These are phyloP conservation scores for Potamarius usumacintae DNA, from an alignment of 2,113 vertebrate species.

Conservation along the genomic window DNA sequence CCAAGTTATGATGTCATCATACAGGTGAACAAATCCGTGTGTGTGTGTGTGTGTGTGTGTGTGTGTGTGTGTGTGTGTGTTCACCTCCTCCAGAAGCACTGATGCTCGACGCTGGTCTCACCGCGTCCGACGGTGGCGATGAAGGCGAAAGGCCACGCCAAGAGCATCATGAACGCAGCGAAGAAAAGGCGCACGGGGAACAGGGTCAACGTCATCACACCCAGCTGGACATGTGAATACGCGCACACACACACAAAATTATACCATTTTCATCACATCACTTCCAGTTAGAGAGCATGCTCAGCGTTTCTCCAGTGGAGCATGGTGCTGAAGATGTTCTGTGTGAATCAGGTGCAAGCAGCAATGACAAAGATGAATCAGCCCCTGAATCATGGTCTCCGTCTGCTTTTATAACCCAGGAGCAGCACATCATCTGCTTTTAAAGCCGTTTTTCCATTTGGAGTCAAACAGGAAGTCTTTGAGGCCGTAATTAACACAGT, in stretches of 20 bases:
- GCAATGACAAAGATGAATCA: no score
- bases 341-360: no score
- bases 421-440: no score
- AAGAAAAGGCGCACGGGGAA: constrained; percentile 92
- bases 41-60: neutral
- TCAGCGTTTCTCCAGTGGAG: no score
- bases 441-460: no score
- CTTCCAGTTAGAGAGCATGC: no score
- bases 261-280: neutral
- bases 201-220: constrained; percentile 90
- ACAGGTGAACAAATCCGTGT: neutral
- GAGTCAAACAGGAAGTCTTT: no score
- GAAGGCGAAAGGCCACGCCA: constrained; percentile 96
- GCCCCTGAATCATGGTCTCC: no score
- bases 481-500: no score
- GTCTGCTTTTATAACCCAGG: no score
- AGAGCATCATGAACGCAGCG: constrained; percentile 93
- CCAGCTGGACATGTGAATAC: constrained; percentile 76
- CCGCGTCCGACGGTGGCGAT: constrained; percentile 83
- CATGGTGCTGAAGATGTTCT: no score
- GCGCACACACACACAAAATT: neutral
- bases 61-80: neutral
- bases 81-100: constrained; percentile 85
- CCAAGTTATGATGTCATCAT: neutral
- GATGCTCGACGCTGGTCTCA: constrained; percentile 79